Base-by-base conservation (phyloP, 1,140 invertebrate species). In the Monomorium pharaonis region DNA sequence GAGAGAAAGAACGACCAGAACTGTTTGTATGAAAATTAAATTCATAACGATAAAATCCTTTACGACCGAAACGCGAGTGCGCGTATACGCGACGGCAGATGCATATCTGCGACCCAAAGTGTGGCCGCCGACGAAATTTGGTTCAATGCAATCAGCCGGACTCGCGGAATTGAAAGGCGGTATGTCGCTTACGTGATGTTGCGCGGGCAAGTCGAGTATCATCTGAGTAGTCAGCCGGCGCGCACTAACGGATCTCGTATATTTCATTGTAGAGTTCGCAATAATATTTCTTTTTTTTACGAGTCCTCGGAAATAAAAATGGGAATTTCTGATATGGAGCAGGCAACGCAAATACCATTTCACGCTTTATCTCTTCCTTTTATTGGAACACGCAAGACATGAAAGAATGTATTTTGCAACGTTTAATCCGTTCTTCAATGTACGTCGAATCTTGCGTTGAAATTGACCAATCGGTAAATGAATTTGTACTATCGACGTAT, bases 21-120 rank as follows among this genome's bases (percentile, higher is more conserved):
- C 90, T 94, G 92, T 93, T 94, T 94, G 92, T 91, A 93, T 90
- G 93, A 94, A 94, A 94, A 94, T 94, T 93, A 94, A 94, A 94
- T 94, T 94, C 93, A 93, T 94, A 94, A 94, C 93, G 89, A 91
- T 92, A 91, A 92, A 94, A 94, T 93, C 91, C 91, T 94, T 93
- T 93, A 91, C 89, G 86, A 91, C 54, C 76, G 72, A n/a, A 58
- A 76, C 72, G 74, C 63, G 65, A 37, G n/a, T 47, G 44, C 42
- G 75, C 44, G 51, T 21, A 67, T 65, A 86, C 33, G 49, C 14
- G 69, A 18, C 6, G 18, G 12, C 12, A 7, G 37, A 47, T 42
- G 44, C 30, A 44, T 80, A 21, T 21, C 14, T 69, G 16, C 58
- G 12, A 56, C 14, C 76, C 47, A 42, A 54, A 58, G 70, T 72